Evolutionary conservation across 2,113 vertebrate genomes (phyloP), one percentile per base, ranked within the genome.

Genomic region (Prinia subflava): DNA sequence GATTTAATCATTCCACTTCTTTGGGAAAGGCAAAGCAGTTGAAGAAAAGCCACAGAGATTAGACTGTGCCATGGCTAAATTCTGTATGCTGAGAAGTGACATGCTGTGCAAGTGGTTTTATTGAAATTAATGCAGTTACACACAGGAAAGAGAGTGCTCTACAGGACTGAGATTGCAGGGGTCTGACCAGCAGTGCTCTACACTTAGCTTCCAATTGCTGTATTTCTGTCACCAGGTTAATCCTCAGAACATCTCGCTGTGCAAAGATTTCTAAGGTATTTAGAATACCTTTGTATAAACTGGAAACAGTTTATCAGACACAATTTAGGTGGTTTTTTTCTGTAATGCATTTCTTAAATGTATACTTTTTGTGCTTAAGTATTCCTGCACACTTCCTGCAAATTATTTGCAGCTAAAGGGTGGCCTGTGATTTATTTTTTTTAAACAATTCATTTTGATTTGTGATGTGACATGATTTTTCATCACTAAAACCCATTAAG

Each of bases 51-150:
- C 63, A 73, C 23, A 63, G 65, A 76, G 65, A 76, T 75, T 84
- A 91, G 27, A 24, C 46, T 76, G 49, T 77, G 35, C 67, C 33
- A 33, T 73, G 42, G 57, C 68, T 90, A 59, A 83, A 69, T 80
- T 76, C 70, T 94, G 92, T 69, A 73, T 57, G 55, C 87, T 90
- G 81, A 91, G 55, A 91, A 95, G 82, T 77, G 57, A 62, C 62
- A 56, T 74, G 81, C 77, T 92, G 74, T 84, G 79, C 87, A 94
- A 85, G 63, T 91, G 59, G 63, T 86, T 89, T 87, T 89, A 87
- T 90, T 83, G 50, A 88, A 95, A 95, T 91, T 69, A 96, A 91
- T 88, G 75, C 79, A 85, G 84, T 91, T 94, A 59, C 15, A 67
- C 46, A 6, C 31, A 91, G 67, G 67, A 85, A 94, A 83, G 63